These are phyloP conservation scores for Drosophila nigrodunni DNA, from an alignment of 1,140 invertebrate species.

Conservation along the genomic window DNA sequence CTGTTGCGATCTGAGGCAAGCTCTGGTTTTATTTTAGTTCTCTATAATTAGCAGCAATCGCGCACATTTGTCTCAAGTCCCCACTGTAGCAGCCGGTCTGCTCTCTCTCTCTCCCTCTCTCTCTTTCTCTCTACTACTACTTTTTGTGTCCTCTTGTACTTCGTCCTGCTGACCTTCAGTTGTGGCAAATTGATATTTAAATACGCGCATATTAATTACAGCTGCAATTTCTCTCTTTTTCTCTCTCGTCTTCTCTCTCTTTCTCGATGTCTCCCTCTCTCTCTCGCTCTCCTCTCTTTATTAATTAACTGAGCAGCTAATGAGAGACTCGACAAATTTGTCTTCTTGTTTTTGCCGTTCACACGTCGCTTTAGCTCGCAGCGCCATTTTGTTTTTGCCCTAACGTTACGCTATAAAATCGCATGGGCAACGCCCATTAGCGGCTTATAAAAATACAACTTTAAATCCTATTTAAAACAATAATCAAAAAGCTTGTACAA, in stretches of 20 bases:
- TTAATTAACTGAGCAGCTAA: slow-evolving; percentile 76
- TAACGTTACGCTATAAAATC: slow-evolving; percentile 55
- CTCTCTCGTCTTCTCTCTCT: slow-evolving; percentile 13
- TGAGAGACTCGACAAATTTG: slow-evolving; percentile 70
- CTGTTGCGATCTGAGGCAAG: slow-evolving; percentile 10
- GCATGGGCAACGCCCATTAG: slow-evolving; percentile 76
- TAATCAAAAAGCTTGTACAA: slow-evolving; percentile 44
- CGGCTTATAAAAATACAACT: slow-evolving; percentile 70
- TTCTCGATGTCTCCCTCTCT: not conserved
- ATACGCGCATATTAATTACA: slow-evolving; percentile 82
- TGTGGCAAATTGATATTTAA: slow-evolving; percentile 83
- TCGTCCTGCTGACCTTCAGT: not conserved
- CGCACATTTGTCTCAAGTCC: slow-evolving; percentile 67
- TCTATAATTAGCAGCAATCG: slow-evolving; percentile 83
- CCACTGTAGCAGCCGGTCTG: slow-evolving; percentile 24
- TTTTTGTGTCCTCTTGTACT: not conserved
- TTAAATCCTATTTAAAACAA: slow-evolving; percentile 77
- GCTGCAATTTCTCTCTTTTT: slow-evolving; percentile 39
- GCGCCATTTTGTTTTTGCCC: slow-evolving; percentile 22
- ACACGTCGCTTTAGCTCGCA: slow-evolving; percentile 34
- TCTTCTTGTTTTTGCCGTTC: slow-evolving; percentile 50
- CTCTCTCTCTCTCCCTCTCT: slow-evolving; percentile 2
- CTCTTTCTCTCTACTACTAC: not conserved
- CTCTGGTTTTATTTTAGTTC: slow-evolving; percentile 31
- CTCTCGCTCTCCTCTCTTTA: slow-evolving; percentile 44